A percentile compares a stretch with the other conserved stretches of the same genome.
These are phyloP conservation scores for Pelobates fuscus DNA, from an alignment of 2,113 vertebrate genomes.

Conservation along the genomic window DNA sequence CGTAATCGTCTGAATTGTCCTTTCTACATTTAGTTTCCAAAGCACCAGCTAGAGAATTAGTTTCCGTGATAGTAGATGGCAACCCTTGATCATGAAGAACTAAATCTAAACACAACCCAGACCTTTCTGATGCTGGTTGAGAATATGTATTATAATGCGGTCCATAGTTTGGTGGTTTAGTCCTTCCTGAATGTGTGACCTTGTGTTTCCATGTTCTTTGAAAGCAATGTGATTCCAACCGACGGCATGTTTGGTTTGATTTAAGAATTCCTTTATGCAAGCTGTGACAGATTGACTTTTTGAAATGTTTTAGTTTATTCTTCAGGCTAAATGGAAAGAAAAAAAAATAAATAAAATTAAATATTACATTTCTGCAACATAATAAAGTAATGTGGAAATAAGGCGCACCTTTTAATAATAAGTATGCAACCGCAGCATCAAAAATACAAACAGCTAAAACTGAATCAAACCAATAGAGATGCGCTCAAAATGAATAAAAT, in stretches of 20 bases:
- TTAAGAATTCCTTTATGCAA: conserved; percentile 3
- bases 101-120: neutral
- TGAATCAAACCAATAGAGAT: too few species aligned
- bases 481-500: too few species aligned
- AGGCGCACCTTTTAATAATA: too few species aligned
- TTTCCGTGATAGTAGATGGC: neutral
- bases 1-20: neutral
- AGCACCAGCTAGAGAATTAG: neutral
- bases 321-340: conserved; percentile 1
- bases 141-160: conserved; percentile 24
- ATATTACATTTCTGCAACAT: neutral
- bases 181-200: conserved; percentile 1
- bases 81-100: neutral
- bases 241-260: neutral
- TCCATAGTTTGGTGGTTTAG: conserved; percentile 1
- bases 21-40: neutral
- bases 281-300: conserved; percentile 33
- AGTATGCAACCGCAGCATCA: too few species aligned
- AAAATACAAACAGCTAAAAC: too few species aligned
- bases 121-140: neutral
- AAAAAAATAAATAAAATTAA: neutral
- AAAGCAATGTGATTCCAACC: neutral
- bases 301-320: conserved; percentile 16
- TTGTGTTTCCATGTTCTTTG: neutral
- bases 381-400: too few species aligned